These are phyloP conservation scores for Plagodis pulveraria DNA, from an alignment of 2,888 invertebrate genomes.

Conservation along the genomic window DNA sequence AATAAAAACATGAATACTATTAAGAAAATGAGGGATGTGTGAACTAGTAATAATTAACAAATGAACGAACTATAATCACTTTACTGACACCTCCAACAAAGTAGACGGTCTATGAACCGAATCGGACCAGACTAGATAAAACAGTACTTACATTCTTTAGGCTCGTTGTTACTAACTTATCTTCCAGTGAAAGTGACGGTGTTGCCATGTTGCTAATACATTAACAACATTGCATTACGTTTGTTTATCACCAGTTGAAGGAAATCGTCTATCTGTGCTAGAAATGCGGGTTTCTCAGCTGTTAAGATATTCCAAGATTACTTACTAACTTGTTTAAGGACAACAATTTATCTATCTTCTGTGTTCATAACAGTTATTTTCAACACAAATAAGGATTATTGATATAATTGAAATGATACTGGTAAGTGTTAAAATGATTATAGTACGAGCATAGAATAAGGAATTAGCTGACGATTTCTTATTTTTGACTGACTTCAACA, in stretches of 20 bases:
- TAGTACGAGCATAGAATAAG: no score
- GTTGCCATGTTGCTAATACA: slow-evolving; percentile 19
- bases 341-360: slow-evolving; percentile 23
- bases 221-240: slow-evolving; percentile 23
- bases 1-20: no score
- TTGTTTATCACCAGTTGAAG: slow-evolving; percentile 29
- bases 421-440: background rate
- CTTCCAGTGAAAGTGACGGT: slow-evolving; percentile 22
- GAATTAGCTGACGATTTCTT: no score
- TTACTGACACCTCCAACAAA: no score
- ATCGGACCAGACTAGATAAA: background rate
- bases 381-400: slow-evolving; percentile 13
- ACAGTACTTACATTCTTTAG: slow-evolving; percentile 5
- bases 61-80: no score
- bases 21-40: no score
- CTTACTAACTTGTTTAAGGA: slow-evolving; percentile 15
- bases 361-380: slow-evolving; percentile 23
- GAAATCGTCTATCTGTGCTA: slow-evolving; percentile 28
- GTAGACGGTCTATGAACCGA: background rate
- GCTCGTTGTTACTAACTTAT: slow-evolving; percentile 10
- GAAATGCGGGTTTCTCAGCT: slow-evolving; percentile 28
- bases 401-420: slow-evolving; percentile 5
- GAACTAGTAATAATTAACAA: no score
- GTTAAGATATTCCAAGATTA: slow-evolving; percentile 25
- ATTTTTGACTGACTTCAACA: no score